Base-by-base conservation (phyloP, 2,888 invertebrate genomes). In the Platycheirus rosarum region DNA sequence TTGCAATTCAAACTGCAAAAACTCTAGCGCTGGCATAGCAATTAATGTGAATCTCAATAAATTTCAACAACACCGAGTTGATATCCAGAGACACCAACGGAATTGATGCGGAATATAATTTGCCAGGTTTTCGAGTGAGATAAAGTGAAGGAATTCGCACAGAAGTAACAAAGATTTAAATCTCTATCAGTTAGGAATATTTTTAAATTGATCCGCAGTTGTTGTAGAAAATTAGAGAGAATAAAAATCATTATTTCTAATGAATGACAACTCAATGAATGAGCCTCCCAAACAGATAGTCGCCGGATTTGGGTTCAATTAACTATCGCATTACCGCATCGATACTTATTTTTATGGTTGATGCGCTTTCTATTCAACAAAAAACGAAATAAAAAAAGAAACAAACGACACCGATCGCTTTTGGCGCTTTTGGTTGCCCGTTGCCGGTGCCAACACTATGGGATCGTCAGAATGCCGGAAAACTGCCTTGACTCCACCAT, bases 311-410 rank as follows among this genome's bases (percentile, higher is more conserved):
- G 65, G 60, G 60, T 70, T 65, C 77, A 77, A 82, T 82, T 82
- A 82, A 82, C 62, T 66, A 46, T 57, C 63, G 57, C 55, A 71
- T 73, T 63, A 82, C 82, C 82, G 76, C 82, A 76, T 82, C 82
- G 71, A 82, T 76, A 66, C 66, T 76, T 63, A 71, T 82, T 82
- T 42, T 63, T 68, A 70, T 70, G 65, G 57, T 75, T 75, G 80
- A 65, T 74, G 57, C 63, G 63, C 74, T 74, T 69, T 69, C 26
- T 37, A 74, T 79, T 76, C 49, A 68, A 57, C 18, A 40, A 35
- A 29, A 68, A 20, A 7, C 1, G 0, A 46, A 51, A 44, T 7
- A 16, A 9, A 23, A 60, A 60, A 37, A 9, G 40, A 2, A 44
- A 35, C 16, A 40, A 48, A 29, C 9, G 51, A 40, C 8, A 69